phyloP scores from a whole-genome alignment of 2,797 vertebrate species.

The Hyperoplus immaculatus region DNA sequence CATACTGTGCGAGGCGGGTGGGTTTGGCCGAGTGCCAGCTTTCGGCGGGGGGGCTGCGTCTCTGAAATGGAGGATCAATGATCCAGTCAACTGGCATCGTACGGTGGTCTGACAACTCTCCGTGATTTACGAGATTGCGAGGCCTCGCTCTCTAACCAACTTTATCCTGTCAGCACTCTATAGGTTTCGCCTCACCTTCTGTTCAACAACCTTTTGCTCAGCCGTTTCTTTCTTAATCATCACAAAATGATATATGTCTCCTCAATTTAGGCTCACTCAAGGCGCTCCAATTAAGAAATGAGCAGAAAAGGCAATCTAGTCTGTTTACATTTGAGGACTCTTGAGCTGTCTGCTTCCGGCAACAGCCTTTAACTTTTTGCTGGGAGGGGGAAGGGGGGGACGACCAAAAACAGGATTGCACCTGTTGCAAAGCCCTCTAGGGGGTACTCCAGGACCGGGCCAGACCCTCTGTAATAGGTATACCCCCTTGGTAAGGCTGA shows the following conservation, averaged over 20 bases:
- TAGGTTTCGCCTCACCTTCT: slow-evolving; percentile 54
- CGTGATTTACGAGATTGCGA: slow-evolving; percentile 65
- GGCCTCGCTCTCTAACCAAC: slow-evolving; percentile 41
- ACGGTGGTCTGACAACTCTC: slow-evolving; percentile 63
- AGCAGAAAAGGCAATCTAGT: slow-evolving; percentile 31
- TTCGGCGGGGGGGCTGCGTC: slow-evolving; percentile 43
- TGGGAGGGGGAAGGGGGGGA: neutral
- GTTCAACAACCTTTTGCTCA: slow-evolving; percentile 35
- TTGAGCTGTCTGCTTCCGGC: slow-evolving; percentile 17
- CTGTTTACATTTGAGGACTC: slow-evolving; percentile 39
- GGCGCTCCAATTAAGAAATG: slow-evolving; percentile 42
- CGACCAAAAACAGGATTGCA: slow-evolving; percentile 5
- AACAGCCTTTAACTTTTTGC: slow-evolving; percentile 19
- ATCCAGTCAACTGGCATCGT: slow-evolving; percentile 62
- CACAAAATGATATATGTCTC: slow-evolving; percentile 40
- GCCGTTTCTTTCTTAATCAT: slow-evolving; percentile 5
- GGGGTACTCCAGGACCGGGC: slow-evolving; percentile 18
- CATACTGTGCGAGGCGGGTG: slow-evolving; percentile 47
- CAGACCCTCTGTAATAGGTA: slow-evolving; percentile 17
- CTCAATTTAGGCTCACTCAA: slow-evolving; percentile 24
- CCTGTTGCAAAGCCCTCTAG: slow-evolving; percentile 51
- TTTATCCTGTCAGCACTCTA: slow-evolving; percentile 37
- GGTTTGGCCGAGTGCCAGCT: slow-evolving; percentile 61
- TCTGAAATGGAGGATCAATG: slow-evolving; percentile 77
- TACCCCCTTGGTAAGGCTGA: slow-evolving; percentile 12